Evolutionary conservation across 2,797 vertebrate genomes (phyloP).

Genomic region (Nannoperca australis): DNA sequence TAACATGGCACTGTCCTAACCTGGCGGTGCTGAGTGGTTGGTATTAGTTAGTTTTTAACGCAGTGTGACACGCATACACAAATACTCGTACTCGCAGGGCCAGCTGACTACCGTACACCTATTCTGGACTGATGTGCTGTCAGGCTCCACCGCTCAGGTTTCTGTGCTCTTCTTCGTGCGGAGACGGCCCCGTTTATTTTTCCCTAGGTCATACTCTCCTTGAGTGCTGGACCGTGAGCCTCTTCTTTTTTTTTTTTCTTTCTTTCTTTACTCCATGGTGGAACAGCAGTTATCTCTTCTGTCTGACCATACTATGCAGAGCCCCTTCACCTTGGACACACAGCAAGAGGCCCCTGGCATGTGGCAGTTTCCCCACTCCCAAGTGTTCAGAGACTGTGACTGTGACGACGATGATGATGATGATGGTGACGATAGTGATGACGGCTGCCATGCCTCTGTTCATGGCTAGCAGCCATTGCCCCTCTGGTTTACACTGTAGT

Average conservation of each 20-base stretch:
- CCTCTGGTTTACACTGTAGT: slow-evolving; percentile 79
- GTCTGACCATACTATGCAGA: slow-evolving; percentile 78
- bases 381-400: slow-evolving; percentile 77
- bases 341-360: slow-evolving; percentile 44
- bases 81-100: slow-evolving; percentile 54
- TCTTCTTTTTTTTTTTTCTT: neutral
- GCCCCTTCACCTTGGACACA: slow-evolving; percentile 46
- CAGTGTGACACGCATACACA: slow-evolving; percentile 62
- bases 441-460: slow-evolving; percentile 40
- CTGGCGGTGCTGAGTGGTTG: slow-evolving; percentile 70
- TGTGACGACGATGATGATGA: slow-evolving; percentile 39
- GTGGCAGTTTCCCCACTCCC: slow-evolving; percentile 57
- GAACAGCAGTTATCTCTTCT: slow-evolving; percentile 51
- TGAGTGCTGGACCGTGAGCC: slow-evolving; percentile 56
- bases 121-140: slow-evolving; percentile 67
- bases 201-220: slow-evolving; percentile 39
- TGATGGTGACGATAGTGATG: slow-evolving; percentile 21
- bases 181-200: slow-evolving; percentile 24
- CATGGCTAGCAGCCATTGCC: slow-evolving; percentile 46
- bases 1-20: slow-evolving; percentile 63
- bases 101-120: slow-evolving; percentile 66
- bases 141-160: slow-evolving; percentile 74
- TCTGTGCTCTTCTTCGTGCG: slow-evolving; percentile 57
- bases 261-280: slow-evolving; percentile 32
- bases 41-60: slow-evolving; percentile 73